Evolutionary conservation across 2,797 vertebrate species (phyloP).

Genomic region (Pagetopsis macropterus): DNA sequence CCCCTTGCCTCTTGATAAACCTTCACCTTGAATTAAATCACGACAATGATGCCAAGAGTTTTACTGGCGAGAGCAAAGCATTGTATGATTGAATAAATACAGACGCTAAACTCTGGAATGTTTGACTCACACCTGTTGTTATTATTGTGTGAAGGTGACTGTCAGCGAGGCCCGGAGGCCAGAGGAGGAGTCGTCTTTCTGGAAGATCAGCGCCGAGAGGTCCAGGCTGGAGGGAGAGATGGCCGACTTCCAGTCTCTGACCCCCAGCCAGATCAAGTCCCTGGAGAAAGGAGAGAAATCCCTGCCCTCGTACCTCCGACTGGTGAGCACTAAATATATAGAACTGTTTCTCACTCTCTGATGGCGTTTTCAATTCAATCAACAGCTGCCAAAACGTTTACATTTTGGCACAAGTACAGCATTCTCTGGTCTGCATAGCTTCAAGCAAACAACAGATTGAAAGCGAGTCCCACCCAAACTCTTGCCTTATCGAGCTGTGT

Average conservation of each 20-base stretch:
- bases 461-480: not conserved
- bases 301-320: slow-evolving; percentile 88
- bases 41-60: not conserved
- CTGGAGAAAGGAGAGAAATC: slow-evolving; percentile 96
- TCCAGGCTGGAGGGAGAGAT: slow-evolving; percentile 91
- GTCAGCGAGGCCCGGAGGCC: slow-evolving; percentile 85
- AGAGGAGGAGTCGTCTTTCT: slow-evolving; percentile 94
- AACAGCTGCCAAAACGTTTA: not conserved
- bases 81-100: not conserved
- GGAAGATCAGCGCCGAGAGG: slow-evolving; percentile 95
- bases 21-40: not conserved
- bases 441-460: slow-evolving; percentile 16
- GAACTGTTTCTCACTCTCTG: accelerated
- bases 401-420: not conserved
- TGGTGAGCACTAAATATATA: slow-evolving; percentile 46
- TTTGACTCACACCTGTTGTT: not conserved
- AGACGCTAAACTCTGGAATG: not conserved
- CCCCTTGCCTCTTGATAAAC: not conserved
- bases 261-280: slow-evolving; percentile 97
- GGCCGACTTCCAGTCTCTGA: slow-evolving; percentile 92
- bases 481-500: not conserved
- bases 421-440: not conserved
- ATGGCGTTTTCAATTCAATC: not conserved
- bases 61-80: not conserved
- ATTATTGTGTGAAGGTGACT: slow-evolving; percentile 66